Evolutionary conservation across 2,113 vertebrate species (phyloP), one percentile per base, ranked within the genome.

Genomic region (Bambusicola thoracicus): DNA sequence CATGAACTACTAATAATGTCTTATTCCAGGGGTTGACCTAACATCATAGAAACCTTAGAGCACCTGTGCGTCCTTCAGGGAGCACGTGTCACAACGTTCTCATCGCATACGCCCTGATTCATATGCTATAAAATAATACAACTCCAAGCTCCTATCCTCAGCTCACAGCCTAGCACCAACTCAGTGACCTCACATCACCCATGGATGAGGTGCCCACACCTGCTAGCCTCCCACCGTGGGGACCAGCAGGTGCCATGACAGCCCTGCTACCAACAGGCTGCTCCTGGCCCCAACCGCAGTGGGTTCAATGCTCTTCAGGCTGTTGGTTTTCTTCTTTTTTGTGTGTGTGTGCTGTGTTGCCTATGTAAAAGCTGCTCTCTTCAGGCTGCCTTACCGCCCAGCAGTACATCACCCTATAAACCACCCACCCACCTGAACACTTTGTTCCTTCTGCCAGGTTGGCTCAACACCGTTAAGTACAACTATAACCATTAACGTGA

Each of bases 81-180:
- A 90, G 55, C 18, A 51, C 41, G n/a, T 21, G 30, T 38, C 49
- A 13, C 6, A 69, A 75, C 43, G 13, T 10, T 6, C 20, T 48
- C 0, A 0, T 10, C 8, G 6, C 32, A 59, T 0, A 0, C 29
- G 25, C 13, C 7, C 38, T 10, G 13, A 27, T 44, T 18, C 67
- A 18, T 0, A 21, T 30, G 18, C 24, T 8, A 27, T 13, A 53
- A 55, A 74, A 74, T 58, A 17, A 58, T 44, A 34, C 58, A 79
- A 67, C 77, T 18, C 0, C 32, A 79, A 78, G 21, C 62, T 20
- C 56, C 25, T 24, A 38, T 27, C 8, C 5, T 29, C 24, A 10
- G 5, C 15, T 32, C 74, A 59, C 81, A 30, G 65, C 51, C 69
- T 34, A 0, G 3, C 61, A 80, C 62, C 58, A 38, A 48, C 75